These are phyloP conservation scores for Dendrocopos noguchii DNA, from an alignment of 2,113 vertebrate species.

Conservation along the genomic window DNA sequence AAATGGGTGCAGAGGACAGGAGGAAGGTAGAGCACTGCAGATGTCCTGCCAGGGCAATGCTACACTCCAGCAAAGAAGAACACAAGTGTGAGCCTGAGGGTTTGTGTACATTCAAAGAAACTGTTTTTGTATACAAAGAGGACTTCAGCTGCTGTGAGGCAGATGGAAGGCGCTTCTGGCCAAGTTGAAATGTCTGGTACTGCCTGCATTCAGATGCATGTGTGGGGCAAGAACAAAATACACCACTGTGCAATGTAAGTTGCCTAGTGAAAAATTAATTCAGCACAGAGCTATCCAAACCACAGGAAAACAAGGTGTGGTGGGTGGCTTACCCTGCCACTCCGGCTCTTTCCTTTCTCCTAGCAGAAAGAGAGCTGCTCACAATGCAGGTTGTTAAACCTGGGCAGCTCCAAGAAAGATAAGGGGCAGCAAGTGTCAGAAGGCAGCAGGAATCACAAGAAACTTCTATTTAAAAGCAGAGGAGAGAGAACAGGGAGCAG, in stretches of 20 bases:
- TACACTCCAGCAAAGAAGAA: background rate
- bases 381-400: background rate
- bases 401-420: background rate
- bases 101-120: background rate
- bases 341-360: background rate
- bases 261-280: conserved; percentile 23
- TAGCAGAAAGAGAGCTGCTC: background rate
- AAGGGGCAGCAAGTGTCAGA: background rate
- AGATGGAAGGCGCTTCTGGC: conserved; percentile 38
- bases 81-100: background rate
- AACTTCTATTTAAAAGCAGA: background rate
- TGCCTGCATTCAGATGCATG: background rate
- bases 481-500: background rate
- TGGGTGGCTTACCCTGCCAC: background rate
- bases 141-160: conserved; percentile 20
- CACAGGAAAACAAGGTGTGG: background rate
- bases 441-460: background rate
- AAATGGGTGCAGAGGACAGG: background rate
- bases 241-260: conserved; percentile 11
- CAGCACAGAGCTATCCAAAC: background rate
- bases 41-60: background rate
- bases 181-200: conserved; percentile 22
- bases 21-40: background rate
- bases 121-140: conserved; percentile 48
- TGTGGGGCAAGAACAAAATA: conserved; percentile 29